Evolutionary conservation across 2,113 vertebrate species (phyloP).

Genomic region (Mohoua ochrocephala): DNA sequence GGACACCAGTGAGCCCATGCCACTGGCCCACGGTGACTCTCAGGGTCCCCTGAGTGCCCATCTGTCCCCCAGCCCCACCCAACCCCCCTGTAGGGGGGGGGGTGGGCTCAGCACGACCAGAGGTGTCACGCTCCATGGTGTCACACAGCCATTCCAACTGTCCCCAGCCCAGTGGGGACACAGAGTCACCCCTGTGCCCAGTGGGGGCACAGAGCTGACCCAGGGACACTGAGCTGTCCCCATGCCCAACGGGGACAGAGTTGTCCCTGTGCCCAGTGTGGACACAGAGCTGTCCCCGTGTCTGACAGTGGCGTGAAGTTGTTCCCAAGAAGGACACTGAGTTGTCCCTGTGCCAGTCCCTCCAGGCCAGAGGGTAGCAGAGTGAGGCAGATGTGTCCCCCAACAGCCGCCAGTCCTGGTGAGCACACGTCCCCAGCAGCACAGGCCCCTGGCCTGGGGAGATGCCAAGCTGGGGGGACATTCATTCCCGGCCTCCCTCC

Average conservation of each 20-base stretch:
- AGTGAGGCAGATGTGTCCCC: not conserved
- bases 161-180: not conserved
- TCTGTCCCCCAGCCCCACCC: not conserved
- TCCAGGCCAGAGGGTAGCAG: not conserved
- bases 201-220: not conserved
- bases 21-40: not conserved
- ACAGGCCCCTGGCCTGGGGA: not conserved
- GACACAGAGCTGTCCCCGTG: not conserved
- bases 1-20: not conserved
- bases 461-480: rapidly evolving
- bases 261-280: not conserved
- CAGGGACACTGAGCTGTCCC: not conserved
- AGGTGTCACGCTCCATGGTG: not conserved
- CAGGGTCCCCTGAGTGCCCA: not conserved
- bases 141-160: not conserved
- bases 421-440: not conserved
- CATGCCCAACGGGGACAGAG: not conserved
- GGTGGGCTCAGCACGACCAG: rapidly evolving
- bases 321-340: not conserved
- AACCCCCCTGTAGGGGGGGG: too few relatives aligned
- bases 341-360: not conserved
- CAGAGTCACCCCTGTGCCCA: not conserved
- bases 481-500: not conserved
- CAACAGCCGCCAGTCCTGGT: not conserved
- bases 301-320: not conserved